Percentiles rank a stretch among this genome's conserved stretches.
Evolutionary conservation across 1,140 invertebrate genomes (phyloP).

Genomic region (Heterodera carotae): DNA sequence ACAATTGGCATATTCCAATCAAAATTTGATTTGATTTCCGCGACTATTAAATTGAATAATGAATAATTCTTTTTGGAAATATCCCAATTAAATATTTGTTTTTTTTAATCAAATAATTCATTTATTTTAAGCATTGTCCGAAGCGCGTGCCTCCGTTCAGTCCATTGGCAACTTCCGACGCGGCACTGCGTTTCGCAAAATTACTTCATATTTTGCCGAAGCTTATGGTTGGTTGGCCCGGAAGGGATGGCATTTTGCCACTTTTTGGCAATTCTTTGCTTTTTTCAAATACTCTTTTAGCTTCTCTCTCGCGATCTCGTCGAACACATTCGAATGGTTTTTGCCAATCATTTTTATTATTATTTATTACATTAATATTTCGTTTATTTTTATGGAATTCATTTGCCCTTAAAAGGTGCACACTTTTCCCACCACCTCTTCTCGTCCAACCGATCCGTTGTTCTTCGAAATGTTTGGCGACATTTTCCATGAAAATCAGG

Average conservation of each 20-base stretch:
- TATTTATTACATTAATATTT: no score
- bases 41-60: no score
- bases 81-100: not conserved
- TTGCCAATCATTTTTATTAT: no score
- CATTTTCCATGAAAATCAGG: constrained; percentile 49
- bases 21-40: no score
- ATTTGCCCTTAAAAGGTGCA: constrained; percentile 44
- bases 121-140: constrained; percentile 11
- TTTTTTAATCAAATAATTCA: not conserved
- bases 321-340: constrained; percentile 53
- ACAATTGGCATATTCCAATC: no score
- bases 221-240: constrained; percentile 44
- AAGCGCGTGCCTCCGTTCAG: not conserved
- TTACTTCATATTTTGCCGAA: constrained; percentile 57
- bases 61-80: not conserved
- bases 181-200: constrained; percentile 54
- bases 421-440: constrained; percentile 23
- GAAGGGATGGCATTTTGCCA: no score
- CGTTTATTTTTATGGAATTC: constrained; percentile 26
- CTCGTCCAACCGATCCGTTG: constrained; percentile 36
- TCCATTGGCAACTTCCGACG: constrained; percentile 16
- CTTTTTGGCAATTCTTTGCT: constrained; percentile 10
- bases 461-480: constrained; percentile 61
- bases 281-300: constrained; percentile 33
- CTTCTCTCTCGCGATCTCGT: constrained; percentile 53